Base-by-base conservation (phyloP, 1,140 invertebrate species). In the Caerostris extrusa region DNA sequence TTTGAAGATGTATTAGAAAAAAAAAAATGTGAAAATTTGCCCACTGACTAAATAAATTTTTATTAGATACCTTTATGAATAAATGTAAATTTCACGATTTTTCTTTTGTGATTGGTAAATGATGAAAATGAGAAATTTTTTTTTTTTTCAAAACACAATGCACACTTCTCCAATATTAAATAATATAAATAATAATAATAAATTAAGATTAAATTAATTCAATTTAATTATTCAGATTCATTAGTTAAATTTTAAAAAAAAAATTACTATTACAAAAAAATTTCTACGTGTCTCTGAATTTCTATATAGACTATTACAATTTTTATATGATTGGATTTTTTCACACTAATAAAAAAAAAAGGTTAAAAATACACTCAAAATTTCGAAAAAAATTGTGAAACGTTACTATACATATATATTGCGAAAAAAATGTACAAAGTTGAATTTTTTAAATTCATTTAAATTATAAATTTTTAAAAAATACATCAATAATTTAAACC, bases 221-320 rank as follows among this genome's bases (percentile, higher is more conserved):
- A 34, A 34, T 34, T 34, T 34, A 34, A 34, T 34, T 60, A 57
- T 17, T 87, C 4, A 87, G 85, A 12, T 57, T 61, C 61, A 8
- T 87, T 60, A 87, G 17, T 64, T 64, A 58, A 19, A 87, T 34
- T 87, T 57, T n/a, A n/a, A n/a, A 53, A 19, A 87, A 19, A 60
- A 17, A 57, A 56, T 34, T 1, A 34, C 34, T 34, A 34, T 34
- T 34, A 2, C 34, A 34, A 34, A 34, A 34, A 57, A n/a, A 56
- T 90, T 71, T 90, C 58, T 90, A 64, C 64, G 61, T 90, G 67
- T 71, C 88, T 90, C 58, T 85, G 58, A 85, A 85, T 57, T 71
- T 90, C 61, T 14, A 90, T 90, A 90, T 90, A 90, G 77, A 90
- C 61, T 90, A 90, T 90, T 90, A 77, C 60, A 90, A 90, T 90